These are phyloP conservation scores for Syrrhaptes paradoxus DNA, from an alignment of 2,113 vertebrate species.

Conservation along the genomic window DNA sequence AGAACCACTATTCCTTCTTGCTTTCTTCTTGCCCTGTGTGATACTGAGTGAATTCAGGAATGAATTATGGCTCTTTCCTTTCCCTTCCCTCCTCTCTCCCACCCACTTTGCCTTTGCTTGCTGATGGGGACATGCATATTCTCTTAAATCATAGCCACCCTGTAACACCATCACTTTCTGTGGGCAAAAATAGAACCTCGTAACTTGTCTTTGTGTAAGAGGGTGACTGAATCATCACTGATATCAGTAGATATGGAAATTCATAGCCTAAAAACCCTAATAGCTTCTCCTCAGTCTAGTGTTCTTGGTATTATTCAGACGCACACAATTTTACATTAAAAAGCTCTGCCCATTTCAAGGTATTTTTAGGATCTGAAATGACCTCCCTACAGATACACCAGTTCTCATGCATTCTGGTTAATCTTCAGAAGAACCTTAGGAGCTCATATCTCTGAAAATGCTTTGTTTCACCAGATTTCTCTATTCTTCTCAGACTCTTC, in stretches of 20 bases:
- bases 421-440: not conserved
- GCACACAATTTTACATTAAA: not conserved
- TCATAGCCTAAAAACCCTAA: not conserved
- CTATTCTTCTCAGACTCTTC: not conserved
- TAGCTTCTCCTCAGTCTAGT: not conserved
- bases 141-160: not conserved
- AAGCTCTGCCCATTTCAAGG: not conserved
- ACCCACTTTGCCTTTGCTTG: conserved; percentile 12
- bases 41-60: not conserved
- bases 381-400: not conserved
- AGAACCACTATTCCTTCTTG: not conserved
- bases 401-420: not conserved
- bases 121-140: not conserved
- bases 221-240: conserved; percentile 22
- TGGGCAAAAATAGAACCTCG: conserved; percentile 15
- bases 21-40: not conserved
- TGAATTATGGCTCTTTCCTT: not conserved
- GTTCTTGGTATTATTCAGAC: not conserved
- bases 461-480: not conserved
- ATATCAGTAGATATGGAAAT: not conserved
- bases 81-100: not conserved
- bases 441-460: not conserved
- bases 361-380: conserved; percentile 1
- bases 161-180: not conserved
- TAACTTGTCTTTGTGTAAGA: conserved; percentile 35